These are phyloP conservation scores for Lutjanus argentimaculatus DNA, from an alignment of 2,797 vertebrate species.

Conservation along the genomic window DNA sequence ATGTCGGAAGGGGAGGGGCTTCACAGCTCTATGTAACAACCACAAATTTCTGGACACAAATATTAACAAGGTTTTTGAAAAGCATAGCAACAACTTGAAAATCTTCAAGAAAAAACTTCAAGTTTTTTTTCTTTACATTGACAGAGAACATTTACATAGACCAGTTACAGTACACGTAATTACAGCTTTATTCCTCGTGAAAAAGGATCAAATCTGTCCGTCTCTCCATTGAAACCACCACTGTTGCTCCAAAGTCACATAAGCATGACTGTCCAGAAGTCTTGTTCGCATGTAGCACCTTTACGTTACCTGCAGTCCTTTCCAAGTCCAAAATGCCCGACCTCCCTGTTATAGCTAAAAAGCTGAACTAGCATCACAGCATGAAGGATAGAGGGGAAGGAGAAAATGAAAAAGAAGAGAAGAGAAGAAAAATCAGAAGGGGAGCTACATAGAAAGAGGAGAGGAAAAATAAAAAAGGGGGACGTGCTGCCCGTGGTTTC, in stretches of 20 bases:
- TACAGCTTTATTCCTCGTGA: slow-evolving; percentile 53
- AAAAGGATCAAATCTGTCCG: slow-evolving; percentile 35
- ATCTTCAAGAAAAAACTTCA: slow-evolving; percentile 52
- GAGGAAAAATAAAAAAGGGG: not conserved
- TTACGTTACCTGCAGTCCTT: not conserved
- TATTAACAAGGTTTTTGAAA: slow-evolving; percentile 46
- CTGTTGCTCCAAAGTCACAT: not conserved
- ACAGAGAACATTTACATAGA: slow-evolving; percentile 70
- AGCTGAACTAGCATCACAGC: slow-evolving; percentile 41
- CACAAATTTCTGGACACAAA: slow-evolving; percentile 61
- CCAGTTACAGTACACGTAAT: slow-evolving; percentile 63
- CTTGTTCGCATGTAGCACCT: slow-evolving; percentile 39
- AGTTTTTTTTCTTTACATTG: slow-evolving; percentile 54
- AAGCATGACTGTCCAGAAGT: not conserved
- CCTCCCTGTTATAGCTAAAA: slow-evolving; percentile 13
- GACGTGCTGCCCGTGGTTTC: slow-evolving; percentile 5
- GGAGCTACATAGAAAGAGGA: slow-evolving; percentile 1
- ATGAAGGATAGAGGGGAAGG: slow-evolving; percentile 1
- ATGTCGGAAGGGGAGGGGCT: no score
- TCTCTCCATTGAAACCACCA: slow-evolving; percentile 22
- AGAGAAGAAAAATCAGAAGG: not conserved
- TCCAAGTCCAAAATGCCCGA: slow-evolving; percentile 13
- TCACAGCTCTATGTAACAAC: slow-evolving; percentile 35
- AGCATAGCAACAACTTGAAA: slow-evolving; percentile 60
- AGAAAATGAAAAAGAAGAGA: not conserved